A percentile compares a stretch with the other conserved stretches of the same genome.
phyloP scores from a whole-genome alignment of 2,888 invertebrate genomes.

The Sthenelais limicola region DNA sequence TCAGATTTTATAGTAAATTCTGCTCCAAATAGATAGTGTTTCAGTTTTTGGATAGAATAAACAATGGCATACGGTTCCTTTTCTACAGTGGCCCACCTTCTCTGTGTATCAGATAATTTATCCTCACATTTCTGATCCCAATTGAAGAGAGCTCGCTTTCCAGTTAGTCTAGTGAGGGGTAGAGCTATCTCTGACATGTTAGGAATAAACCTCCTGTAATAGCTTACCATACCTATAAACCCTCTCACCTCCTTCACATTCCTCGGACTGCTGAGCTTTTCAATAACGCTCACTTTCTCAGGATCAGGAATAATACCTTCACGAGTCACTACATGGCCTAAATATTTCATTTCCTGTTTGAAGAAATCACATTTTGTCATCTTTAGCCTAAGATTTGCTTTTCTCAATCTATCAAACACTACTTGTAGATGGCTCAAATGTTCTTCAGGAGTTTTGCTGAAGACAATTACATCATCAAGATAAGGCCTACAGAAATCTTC shows the following conservation, averaged over 20 bases:
- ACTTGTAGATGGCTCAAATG: not conserved
- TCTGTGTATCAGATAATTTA: not conserved
- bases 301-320: too few species aligned
- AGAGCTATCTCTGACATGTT: too few species aligned
- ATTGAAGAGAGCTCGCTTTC: not conserved
- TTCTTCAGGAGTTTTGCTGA: not conserved
- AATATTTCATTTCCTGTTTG: not conserved
- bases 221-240: conserved; percentile 1
- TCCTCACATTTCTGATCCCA: not conserved
- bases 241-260: too few species aligned
- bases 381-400: not conserved
- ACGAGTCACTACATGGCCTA: not conserved
- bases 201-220: not conserved
- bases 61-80: not conserved
- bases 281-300: too few species aligned
- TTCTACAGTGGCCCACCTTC: conserved; percentile 13
- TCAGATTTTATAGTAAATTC: not conserved
- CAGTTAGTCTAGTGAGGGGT: too few species aligned
- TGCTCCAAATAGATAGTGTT: conserved; percentile 15
- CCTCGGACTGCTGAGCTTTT: too few species aligned
- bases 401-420: conserved; percentile 5
- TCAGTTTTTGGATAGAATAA: conserved; percentile 9
- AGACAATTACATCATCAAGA: conserved; percentile 9
- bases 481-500: conserved; percentile 9
- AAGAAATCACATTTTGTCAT: not conserved